Percentiles rank a stretch among this genome's conserved stretches.
phyloP scores from a whole-genome alignment of 2,888 invertebrate genomes.

The Diplolepis rosae region DNA sequence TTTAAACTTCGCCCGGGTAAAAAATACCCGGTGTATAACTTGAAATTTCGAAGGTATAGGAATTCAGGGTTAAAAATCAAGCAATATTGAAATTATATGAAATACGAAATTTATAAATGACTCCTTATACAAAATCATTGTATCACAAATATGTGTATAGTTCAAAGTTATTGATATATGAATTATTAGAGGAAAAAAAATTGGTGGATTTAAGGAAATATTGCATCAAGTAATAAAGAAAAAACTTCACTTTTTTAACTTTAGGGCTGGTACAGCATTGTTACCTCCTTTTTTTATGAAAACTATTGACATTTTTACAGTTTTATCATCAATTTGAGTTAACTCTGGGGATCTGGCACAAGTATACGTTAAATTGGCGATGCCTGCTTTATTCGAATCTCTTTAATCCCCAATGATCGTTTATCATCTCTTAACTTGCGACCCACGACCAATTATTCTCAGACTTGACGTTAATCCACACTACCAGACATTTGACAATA shows the following conservation, averaged over 20 bases:
- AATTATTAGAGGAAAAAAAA: not conserved
- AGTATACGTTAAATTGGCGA: slow-evolving; percentile 56
- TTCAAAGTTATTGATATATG: slow-evolving; percentile 5
- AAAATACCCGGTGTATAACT: too few species aligned
- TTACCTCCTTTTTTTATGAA: slow-evolving; percentile 21
- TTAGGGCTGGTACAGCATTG: not conserved
- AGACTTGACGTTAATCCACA: slow-evolving; percentile 38
- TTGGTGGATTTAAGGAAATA: not conserved
- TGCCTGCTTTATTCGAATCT: slow-evolving; percentile 54
- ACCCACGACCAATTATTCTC: slow-evolving; percentile 55
- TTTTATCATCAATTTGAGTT: slow-evolving; percentile 55
- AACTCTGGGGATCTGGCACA: slow-evolving; percentile 43
- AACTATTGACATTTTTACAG: slow-evolving; percentile 52
- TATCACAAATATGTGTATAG: slow-evolving; percentile 10
- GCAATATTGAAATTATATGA: too few species aligned
- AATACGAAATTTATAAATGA: too few species aligned
- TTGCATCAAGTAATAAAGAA: not conserved
- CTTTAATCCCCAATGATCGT: slow-evolving; percentile 55
- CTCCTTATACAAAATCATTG: too few species aligned
- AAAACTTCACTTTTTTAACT: slow-evolving; percentile 3
- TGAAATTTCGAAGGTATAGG: too few species aligned
- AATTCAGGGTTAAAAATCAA: too few species aligned
- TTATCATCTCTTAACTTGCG: slow-evolving; percentile 55
- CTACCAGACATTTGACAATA: not conserved
- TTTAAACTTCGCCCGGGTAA: too few species aligned